Base-by-base conservation (phyloP, 2,797 vertebrate genomes). In the Gouania willdenowi region DNA sequence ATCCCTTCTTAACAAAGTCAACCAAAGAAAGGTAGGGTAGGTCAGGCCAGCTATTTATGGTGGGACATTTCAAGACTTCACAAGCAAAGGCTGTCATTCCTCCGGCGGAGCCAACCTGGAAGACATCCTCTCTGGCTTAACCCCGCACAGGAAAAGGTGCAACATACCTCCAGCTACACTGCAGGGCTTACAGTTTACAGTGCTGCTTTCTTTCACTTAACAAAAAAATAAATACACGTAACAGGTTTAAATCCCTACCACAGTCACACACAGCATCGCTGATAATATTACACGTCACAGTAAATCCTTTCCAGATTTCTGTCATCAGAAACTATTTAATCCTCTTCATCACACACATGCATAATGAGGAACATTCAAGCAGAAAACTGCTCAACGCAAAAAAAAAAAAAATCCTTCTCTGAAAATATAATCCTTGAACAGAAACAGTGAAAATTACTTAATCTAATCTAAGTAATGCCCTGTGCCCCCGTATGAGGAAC, bases 341-440 rank as follows among this genome's bases (percentile, higher is more conserved):
- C 48, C 51, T 42, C 15, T 28, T 16, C 16, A 40, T 29, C 58
- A 9, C 26, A 24, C 42, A 42, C 30, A 47, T 3, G n/a, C 39
- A 38, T 69, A 56, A 61, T 40, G 53, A 47, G 42, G 65, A 68
- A 58, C 47, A 58, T 55, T 49, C 51, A 55, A 17, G 50, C 49
- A 53, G 42, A 31, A 47, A 57, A 67, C 32, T 38, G 15, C n/a
- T 39, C 45, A 19, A 57, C 14, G 23, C 9, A 21, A 9, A 23
- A 8, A 23, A 23, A 20, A 3, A 19, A 5, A 20, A 20, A 20
- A 20, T 20, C 6, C 19, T 20, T 6, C 20, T 1, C 4, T 20
- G 19, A 6, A 20, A 6, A 19, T 20, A 14, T 2, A 20, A 20
- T 19, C 6, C 6, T 19, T 20, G 4, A 6, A 6, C 19, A n/a